Conservation (phyloP, 2,797 vertebrate genomes). For the Okamejei kenojei region DNA sequence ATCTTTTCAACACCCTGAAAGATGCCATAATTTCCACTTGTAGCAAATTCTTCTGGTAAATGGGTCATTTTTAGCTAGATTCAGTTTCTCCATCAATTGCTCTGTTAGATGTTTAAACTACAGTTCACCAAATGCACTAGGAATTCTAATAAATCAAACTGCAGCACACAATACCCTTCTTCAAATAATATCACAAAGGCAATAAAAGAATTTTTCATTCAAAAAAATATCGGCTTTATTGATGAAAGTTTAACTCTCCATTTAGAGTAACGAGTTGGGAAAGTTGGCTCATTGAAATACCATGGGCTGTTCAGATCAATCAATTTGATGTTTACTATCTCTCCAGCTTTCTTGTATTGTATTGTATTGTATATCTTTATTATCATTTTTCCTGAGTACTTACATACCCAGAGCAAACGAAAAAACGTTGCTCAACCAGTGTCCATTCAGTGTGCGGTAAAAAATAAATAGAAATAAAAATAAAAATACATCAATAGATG, state of each 20-base stretch:
- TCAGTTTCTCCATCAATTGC: neutral
- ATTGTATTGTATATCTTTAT: too few species aligned
- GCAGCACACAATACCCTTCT: neutral
- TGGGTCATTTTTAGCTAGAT: neutral
- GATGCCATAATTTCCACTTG: neutral
- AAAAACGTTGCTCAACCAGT: too few species aligned
- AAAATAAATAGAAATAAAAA: too few species aligned
- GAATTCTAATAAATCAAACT: neutral
- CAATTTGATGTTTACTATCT: too few species aligned
- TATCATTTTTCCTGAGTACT: too few species aligned
- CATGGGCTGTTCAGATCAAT: neutral
- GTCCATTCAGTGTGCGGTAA: too few species aligned
- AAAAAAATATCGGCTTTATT: neutral
- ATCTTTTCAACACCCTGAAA: neutral
- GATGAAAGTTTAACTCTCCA: too few species aligned
- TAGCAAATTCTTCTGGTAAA: neutral
- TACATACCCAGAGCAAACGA: too few species aligned
- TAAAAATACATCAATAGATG: too few species aligned
- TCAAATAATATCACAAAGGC: neutral
- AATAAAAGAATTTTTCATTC: neutral
- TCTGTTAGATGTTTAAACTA: neutral
- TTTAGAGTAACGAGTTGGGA: neutral
- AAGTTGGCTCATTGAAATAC: neutral
- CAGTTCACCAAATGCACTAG: neutral
- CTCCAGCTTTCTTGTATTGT: neutral